Conservation (phyloP, 2,797 vertebrate genomes). For the Poecilia picta region DNA sequence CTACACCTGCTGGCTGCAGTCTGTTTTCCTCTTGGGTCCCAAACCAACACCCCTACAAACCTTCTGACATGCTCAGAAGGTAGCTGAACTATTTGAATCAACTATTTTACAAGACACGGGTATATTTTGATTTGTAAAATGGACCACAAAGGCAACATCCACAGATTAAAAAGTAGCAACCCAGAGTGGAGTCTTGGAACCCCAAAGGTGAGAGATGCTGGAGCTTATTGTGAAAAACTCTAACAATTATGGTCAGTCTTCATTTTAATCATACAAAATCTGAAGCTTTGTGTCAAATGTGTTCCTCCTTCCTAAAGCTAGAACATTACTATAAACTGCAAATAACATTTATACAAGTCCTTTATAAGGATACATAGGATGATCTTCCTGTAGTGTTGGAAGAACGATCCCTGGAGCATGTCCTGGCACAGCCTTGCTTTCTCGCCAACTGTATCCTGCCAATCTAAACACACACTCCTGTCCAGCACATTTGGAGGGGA, state of each 20-base stretch:
- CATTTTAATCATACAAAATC: not conserved
- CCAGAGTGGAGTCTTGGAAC: not conserved
- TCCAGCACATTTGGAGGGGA: conserved; percentile 50
- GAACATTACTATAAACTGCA: not conserved
- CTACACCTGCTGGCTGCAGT: too few relatives aligned
- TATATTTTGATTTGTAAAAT: conserved; percentile 1
- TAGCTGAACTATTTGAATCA: not conserved
- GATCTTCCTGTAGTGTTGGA: conserved; percentile 13
- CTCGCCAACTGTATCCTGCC: conserved; percentile 44
- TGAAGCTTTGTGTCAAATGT: not conserved
- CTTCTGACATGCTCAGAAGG: not conserved
- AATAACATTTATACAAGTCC: not conserved
- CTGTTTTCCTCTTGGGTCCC: too few relatives aligned
- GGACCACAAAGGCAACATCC: not conserved
- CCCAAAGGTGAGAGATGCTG: not conserved
- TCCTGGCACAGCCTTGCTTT: conserved; percentile 41
- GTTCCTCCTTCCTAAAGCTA: not conserved
- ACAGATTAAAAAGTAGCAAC: not conserved
- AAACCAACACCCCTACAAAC: too few relatives aligned
- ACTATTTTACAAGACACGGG: not conserved
- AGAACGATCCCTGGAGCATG: conserved; percentile 19
- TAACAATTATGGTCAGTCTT: not conserved
- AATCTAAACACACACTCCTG: conserved; percentile 67
- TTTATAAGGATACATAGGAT: not conserved
- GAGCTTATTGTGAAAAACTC: not conserved